These are phyloP conservation scores for Muscina levida DNA, from an alignment of 2,888 invertebrate species.

Conservation along the genomic window DNA sequence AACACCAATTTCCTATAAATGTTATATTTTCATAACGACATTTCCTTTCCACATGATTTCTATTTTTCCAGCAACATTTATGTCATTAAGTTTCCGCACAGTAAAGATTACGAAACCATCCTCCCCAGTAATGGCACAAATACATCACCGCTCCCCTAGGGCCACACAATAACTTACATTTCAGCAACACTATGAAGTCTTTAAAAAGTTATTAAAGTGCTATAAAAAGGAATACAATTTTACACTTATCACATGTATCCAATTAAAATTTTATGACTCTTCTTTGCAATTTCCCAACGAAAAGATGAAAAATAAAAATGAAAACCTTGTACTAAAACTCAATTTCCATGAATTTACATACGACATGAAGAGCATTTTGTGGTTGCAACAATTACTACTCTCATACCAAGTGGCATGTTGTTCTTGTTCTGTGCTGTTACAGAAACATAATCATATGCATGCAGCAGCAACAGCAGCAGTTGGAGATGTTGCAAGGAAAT, in stretches of 20 bases:
- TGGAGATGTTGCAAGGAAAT: slow-evolving; percentile 37
- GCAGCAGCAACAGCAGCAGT: slow-evolving; percentile 10
- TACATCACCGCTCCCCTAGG: neutral
- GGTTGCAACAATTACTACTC: slow-evolving; percentile 44
- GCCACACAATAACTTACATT: neutral
- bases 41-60: neutral
- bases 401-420: neutral
- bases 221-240: slow-evolving; percentile 2
- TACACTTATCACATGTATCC: slow-evolving; percentile 30
- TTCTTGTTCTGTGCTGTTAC: slow-evolving; percentile 3
- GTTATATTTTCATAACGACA: no score
- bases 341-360: slow-evolving; percentile 33
- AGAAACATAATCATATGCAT: slow-evolving; percentile 11
- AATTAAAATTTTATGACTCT: slow-evolving; percentile 33
- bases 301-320: neutral
- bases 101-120: neutral
- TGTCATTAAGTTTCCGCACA: neutral
- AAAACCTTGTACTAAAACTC: slow-evolving; percentile 15
- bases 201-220: slow-evolving; percentile 36
- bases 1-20: no score
- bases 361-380: slow-evolving; percentile 21
- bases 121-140: no score
- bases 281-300: neutral
- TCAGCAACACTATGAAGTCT: slow-evolving; percentile 1
- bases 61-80: neutral